Conservation (phyloP, 1,140 invertebrate species). For the Anthonomus grandis region DNA sequence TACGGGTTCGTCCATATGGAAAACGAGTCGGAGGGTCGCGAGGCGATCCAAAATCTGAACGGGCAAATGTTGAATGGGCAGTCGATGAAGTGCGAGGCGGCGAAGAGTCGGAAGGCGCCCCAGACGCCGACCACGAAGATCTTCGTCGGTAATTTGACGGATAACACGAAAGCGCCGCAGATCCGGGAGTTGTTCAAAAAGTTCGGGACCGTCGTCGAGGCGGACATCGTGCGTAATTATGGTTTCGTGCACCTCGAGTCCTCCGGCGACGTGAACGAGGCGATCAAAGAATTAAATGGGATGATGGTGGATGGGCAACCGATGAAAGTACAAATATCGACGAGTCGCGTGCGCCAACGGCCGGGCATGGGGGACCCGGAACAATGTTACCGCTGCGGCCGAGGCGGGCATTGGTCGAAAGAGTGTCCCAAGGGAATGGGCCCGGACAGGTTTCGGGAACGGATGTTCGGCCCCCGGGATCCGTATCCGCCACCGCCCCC, state of each 20-base stretch:
- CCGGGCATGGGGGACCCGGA: constrained; percentile 94
- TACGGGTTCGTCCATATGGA: constrained; percentile 98
- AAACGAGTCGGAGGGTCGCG: constrained; percentile 84
- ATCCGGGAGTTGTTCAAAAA: constrained; percentile 83
- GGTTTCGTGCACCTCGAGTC: constrained; percentile 87
- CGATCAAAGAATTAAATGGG: constrained; percentile 82
- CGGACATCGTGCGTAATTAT: constrained; percentile 88
- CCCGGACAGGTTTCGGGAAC: constrained; percentile 75
- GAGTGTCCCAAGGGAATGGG: constrained; percentile 80
- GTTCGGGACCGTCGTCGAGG: constrained; percentile 84
- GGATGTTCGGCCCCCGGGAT: constrained; percentile 78
- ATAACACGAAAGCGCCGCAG: constrained; percentile 83
- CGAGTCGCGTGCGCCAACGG: constrained; percentile 84
- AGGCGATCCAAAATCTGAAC: constrained; percentile 89
- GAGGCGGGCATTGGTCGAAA: constrained; percentile 92
- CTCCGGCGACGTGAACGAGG: constrained; percentile 76
- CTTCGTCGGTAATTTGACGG: constrained; percentile 85
- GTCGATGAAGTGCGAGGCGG: constrained; percentile 88
- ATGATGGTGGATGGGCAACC: constrained; percentile 80
- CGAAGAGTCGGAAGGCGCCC: constrained; percentile 78
- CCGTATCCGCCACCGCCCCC: constrained; percentile 81
- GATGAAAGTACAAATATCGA: constrained; percentile 87
- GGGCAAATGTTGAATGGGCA: constrained; percentile 82
- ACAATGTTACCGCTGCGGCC: constrained; percentile 90
- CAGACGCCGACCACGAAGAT: constrained; percentile 85